Conservation (phyloP, 2,797 vertebrate species). For the Scolopax rusticola region DNA sequence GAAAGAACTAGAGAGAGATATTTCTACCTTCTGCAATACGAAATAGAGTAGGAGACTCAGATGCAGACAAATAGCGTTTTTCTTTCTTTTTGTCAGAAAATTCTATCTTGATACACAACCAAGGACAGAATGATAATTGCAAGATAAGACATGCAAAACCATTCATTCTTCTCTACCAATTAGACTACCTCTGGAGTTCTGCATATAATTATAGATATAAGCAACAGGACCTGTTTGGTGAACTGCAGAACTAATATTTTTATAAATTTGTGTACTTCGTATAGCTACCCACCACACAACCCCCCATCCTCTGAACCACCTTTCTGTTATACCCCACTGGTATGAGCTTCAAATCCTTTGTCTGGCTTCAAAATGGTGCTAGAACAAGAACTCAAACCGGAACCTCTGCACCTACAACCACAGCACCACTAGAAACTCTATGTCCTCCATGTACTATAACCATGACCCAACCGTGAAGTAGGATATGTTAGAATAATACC, state of each 20-base stretch:
- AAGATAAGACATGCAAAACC: not conserved
- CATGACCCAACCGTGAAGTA: not conserved
- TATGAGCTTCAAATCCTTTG: not conserved
- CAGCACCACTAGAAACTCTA: not conserved
- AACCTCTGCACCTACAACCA: not conserved
- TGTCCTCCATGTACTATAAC: fast-evolving
- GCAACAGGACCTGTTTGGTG: not conserved
- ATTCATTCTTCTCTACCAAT: not conserved
- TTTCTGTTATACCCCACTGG: not conserved
- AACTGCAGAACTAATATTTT: not conserved
- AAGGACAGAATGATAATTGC: not conserved
- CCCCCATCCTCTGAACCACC: not conserved
- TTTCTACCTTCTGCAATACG: not conserved
- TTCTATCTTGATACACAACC: not conserved
- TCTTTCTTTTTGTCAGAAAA: not conserved
- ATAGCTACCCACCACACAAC: not conserved
- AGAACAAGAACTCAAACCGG: not conserved
- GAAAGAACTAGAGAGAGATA: not conserved
- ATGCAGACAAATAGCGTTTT: not conserved
- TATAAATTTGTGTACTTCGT: not conserved
- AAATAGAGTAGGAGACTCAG: not conserved
- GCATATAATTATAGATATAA: not conserved
- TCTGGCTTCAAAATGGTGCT: not conserved
- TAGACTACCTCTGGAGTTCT: not conserved
- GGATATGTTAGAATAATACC: not conserved